Base-by-base conservation (phyloP, 1,140 invertebrate species). In the Radopholus similis region DNA sequence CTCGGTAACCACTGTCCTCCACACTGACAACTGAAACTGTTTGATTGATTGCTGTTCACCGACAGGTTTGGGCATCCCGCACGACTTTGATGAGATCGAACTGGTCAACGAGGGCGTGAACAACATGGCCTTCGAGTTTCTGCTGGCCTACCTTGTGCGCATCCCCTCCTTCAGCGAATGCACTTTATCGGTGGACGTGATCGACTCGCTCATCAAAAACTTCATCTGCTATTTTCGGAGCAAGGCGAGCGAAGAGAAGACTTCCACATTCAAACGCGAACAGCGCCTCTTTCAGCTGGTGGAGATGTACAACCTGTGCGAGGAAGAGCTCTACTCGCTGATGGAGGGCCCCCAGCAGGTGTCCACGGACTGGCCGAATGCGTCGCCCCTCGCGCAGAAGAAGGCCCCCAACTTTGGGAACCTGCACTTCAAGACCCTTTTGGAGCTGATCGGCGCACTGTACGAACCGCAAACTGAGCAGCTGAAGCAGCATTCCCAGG, bases 191-290 rank as follows among this genome's bases (percentile, higher is more conserved):
- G 42, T 66, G 23, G 64, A 66, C n/a, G 49, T 66, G 11, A 32
- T 66, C 28, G 64, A 66, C 35, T 65, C 59, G 26, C 32, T 66
- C 5, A 28, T 66, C 8, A 66, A 66, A 28, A 66, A 66, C 47
- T 66, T 66, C 23, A 64, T 66, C 15, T 64, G 64, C 37, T 66
- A 66, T 59, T 66, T 66, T 57, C 56, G 49, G 8, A 42, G 58
- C 34, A 66, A 66, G 54, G 64, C 58, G 30, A 21, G 11, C 26
- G 15, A 30, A 60, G n/a, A 26, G 9, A 6, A 28, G 5, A 51
- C 23, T 64, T 5, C 23, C n/a, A n/a, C n/a, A n/a, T n/a, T 58
- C 15, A 64, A 64, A 23, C 15, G 18, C 8, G 18, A 23, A 60
- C 21, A 54, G 21, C 13, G 26, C 35, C 23, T n/a, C 6, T 23